Evolutionary conservation across 2,113 vertebrate genomes (phyloP), one percentile per base, ranked within the genome.

Genomic region (Peromyscus maniculatus): DNA sequence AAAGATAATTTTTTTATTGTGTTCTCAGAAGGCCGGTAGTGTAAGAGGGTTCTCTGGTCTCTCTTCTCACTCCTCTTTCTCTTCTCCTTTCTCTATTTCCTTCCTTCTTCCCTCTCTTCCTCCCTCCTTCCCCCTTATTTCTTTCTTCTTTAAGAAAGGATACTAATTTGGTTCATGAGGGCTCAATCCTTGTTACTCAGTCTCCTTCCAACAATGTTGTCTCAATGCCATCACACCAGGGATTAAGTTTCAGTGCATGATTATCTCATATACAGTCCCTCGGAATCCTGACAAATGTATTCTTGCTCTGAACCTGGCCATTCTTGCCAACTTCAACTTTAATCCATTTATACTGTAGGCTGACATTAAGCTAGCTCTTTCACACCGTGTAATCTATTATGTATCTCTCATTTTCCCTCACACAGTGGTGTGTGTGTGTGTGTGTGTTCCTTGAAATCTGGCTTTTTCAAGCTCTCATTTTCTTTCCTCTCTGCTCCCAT

Each of bases 381-480:
- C 28, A 78, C 0, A 71, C 24, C 8, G 79, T 91, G 12, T 22
- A 57, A 12, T 86, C 19, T 93, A 49, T 31, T 26, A 74, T 11
- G 43, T 87, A 49, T 87, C 8, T 67, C 4, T 66, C 33, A 62
- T 8, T 59, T 91, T 91, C 43, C 5, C 72, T 24, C 75, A 21
- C 28, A 15, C 15, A 33, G 3, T 55, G 7, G 7, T 52, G 43
- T 17, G 2, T 69, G 26, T 89, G 77, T 89, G 3, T 71, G 43
- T 86, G 24, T 19, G 17, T 93, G 21, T 33, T 22, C 0, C 79
- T 94, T 93, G 80, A 97, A 96, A 69, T 57, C 8, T 4, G 88
- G 12, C 22, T 52, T 8, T 77, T 62, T 59, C 22, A 80, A 39
- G 16, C 17, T 52, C 57, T 78, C 93, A 33, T 77, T 67, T 26